phyloP scores from a whole-genome alignment of 2,113 vertebrate genomes.

The Saguinus imperator region DNA sequence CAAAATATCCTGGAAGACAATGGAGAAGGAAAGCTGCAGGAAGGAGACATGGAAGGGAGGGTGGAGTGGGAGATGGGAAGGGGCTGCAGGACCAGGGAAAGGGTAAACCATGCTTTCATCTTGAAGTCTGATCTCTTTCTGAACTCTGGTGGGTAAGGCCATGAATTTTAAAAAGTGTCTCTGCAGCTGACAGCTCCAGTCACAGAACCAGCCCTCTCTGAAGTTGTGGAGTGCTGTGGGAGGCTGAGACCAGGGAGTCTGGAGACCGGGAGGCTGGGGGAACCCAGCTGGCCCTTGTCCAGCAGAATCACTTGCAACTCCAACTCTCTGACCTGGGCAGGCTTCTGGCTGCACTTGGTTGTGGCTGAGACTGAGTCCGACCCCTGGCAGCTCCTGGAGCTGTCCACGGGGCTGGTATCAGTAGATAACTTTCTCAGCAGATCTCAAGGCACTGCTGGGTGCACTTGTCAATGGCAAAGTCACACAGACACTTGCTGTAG shows the following conservation, averaged over 20 bases:
- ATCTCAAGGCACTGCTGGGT: background rate
- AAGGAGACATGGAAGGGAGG: conserved; percentile 61
- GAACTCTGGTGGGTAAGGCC: conserved; percentile 83
- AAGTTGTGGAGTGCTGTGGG: conserved; percentile 59
- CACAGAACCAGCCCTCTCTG: conserved; percentile 71
- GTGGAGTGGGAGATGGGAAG: conserved; percentile 54
- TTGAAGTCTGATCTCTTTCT: conserved; percentile 75
- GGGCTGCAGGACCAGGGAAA: conserved; percentile 22
- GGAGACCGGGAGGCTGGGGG: background rate
- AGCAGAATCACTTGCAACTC: accelerated
- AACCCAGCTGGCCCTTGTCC: background rate
- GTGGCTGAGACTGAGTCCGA: accelerated
- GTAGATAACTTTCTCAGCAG: background rate
- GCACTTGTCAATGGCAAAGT: background rate
- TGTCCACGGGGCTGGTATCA: background rate
- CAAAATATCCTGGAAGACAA: conserved; percentile 78
- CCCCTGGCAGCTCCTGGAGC: background rate
- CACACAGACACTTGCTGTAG: background rate
- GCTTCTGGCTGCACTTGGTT: background rate
- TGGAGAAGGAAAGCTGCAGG: conserved; percentile 73
- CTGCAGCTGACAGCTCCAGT: conserved; percentile 78
- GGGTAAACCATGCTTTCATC: conserved; percentile 81
- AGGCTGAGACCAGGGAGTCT: conserved; percentile 46
- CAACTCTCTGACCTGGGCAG: background rate
- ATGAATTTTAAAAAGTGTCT: conserved; percentile 85